Base-by-base conservation (phyloP, 2,797 vertebrate species). In the Sebastes elongatus region DNA sequence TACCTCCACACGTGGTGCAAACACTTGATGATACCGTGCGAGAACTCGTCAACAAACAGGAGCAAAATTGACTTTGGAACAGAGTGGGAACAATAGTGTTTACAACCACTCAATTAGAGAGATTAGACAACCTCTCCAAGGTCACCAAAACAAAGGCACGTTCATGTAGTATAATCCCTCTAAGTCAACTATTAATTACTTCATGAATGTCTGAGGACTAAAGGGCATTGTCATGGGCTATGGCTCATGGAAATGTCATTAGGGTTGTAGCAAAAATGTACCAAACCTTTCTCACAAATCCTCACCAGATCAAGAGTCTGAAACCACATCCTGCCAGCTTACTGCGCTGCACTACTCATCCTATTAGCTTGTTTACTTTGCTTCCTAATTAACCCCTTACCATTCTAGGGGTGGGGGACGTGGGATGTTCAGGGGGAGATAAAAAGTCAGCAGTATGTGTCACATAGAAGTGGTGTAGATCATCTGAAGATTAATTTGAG, bases 51-150 rank as follows among this genome's bases (percentile, higher is more conserved):
- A 78, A 80, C 82, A 93, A 89, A 91, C 78, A 83, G 33, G 71
- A 84, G 76, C 55, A 88, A 46, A 88, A 90, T 77, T 92, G 89
- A 92, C 93, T 88, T 87, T 91, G 89, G 85, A 87, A 73, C 75
- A 79, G 81, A 91, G 80, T 71, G 63, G 82, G 74, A 91, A 89
- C 88, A 92, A 88, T 86, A 67, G 73, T 91, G 91, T 93, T 94
- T 93, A 93, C 91, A 89, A 82, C 69, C 56, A 73, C 88, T 91
- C 85, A 92, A 94, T 94, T 94, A 94, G 65, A 92, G 81, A 93
- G 93, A 93, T 94, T 93, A 94, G 89, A 88, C 88, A 93, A 92
- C 92, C 89, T 92, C 87, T 93, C 88, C 88, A 93, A 94, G 94
- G 93, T 94, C 91, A 92, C 76, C 86, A 89, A 84, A 92, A 93